Conservation (phyloP, 2,797 vertebrate genomes). For the Mastacembelus armatus region DNA sequence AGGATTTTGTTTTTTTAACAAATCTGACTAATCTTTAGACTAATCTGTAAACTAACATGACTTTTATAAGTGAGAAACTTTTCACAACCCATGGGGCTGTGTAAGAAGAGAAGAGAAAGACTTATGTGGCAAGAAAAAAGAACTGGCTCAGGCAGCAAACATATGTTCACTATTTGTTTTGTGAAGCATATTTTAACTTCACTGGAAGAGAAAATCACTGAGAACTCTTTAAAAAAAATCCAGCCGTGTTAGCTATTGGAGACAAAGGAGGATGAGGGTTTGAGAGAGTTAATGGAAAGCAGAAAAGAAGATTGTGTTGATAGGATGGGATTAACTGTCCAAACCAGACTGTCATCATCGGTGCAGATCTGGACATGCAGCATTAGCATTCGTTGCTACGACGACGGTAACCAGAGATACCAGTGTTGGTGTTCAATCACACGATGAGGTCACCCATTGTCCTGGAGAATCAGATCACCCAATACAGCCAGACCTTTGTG, state of each 20-base stretch:
- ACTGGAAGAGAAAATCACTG: conserved; percentile 14
- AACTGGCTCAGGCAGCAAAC: conserved; percentile 23
- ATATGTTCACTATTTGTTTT: conserved; percentile 42
- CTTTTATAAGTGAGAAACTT: too few species aligned
- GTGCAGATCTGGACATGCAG: conserved; percentile 58
- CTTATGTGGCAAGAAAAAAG: conserved; percentile 32
- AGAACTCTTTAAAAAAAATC: background rate
- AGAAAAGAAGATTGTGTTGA: conserved; percentile 35
- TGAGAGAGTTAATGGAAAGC: conserved; percentile 26
- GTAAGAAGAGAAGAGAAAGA: conserved; percentile 30
- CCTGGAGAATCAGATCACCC: conserved; percentile 65
- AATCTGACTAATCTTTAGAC: conserved; percentile 11
- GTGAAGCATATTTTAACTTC: conserved; percentile 49
- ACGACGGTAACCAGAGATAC: conserved; percentile 76
- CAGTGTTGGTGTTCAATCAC: conserved; percentile 55
- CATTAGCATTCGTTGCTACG: conserved; percentile 69
- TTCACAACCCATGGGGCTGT: conserved; percentile 14
- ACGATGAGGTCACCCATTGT: conserved; percentile 70
- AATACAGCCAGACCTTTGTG: conserved; percentile 36
- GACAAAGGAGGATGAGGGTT: background rate
- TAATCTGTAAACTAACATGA: too few species aligned
- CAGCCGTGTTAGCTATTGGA: background rate
- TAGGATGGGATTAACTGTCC: conserved; percentile 63
- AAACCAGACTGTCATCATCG: conserved; percentile 59
- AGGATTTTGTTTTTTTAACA: conserved; percentile 14